Conservation (phyloP, 2,113 vertebrate genomes). For the Xiphophorus maculatus region DNA sequence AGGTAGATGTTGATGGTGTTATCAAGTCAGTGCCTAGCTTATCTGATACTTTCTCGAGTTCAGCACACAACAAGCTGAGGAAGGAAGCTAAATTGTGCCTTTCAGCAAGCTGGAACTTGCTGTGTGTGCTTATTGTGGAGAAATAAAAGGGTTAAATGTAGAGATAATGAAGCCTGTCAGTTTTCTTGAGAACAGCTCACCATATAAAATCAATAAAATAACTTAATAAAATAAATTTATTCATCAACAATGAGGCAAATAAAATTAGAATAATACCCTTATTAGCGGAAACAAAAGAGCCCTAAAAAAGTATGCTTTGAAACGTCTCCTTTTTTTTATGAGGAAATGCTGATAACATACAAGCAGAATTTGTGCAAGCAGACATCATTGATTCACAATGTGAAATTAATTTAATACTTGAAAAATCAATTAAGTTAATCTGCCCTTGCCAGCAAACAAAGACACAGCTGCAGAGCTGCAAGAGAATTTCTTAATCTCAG, state of each 20-base stretch:
- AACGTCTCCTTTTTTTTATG: slow-evolving; percentile 34
- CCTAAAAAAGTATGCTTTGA: slow-evolving; percentile 24
- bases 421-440: slow-evolving; percentile 78
- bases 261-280: not conserved
- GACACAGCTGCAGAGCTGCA: slow-evolving; percentile 45
- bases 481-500: slow-evolving; percentile 73
- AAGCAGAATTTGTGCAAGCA: slow-evolving; percentile 41
- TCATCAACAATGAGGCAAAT: slow-evolving; percentile 5
- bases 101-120: not conserved
- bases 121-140: not conserved
- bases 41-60: slow-evolving; percentile 31
- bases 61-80: slow-evolving; percentile 1
- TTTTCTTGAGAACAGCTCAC: not conserved
- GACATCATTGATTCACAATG: slow-evolving; percentile 58
- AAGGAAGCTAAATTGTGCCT: slow-evolving; percentile 14
- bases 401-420: slow-evolving; percentile 74
- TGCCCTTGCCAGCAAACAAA: slow-evolving; percentile 72
- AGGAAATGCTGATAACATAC: slow-evolving; percentile 38
- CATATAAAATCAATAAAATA: not conserved
- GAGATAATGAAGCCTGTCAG: not conserved
- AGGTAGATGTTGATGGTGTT: slow-evolving; percentile 21
- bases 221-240: slow-evolving; percentile 1
- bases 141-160: not conserved
- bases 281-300: slow-evolving; percentile 30
- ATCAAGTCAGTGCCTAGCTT: slow-evolving; percentile 22